Base-by-base conservation (phyloP, 2,113 vertebrate genomes). In the Actenoides lindsayi region DNA sequence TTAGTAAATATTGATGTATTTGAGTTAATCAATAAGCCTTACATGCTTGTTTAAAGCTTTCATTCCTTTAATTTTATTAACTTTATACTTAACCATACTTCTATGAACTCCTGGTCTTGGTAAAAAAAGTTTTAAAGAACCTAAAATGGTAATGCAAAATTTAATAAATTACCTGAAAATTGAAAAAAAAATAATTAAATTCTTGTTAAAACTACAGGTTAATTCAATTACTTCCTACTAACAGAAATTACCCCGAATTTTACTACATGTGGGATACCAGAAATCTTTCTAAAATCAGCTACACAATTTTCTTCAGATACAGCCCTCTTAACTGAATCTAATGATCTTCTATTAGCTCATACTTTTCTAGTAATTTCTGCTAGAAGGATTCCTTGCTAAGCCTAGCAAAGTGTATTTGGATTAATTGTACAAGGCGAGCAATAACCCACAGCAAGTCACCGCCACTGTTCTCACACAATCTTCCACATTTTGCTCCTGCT, bases 41-140 rank as follows among this genome's bases (percentile, higher is more conserved):
- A 97, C 98, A 98, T 98, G 98, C 98, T 96, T 97, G 95, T 97
- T 98, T 98, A 98, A 97, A 96, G 92, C 59, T 88, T 96, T 95
- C 97, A 94, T 95, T 96, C 95, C 96, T 91, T 71, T 92, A 96
- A 97, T 97, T 97, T 97, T 93, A 83, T 69, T 81, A 94, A 91
- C 79, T 95, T 97, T 90, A 98, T 98, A 98, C 98, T 98, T 98
- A 98, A 96, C 98, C 97, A 96, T 95, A 96, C 70, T 60, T 96
- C 97, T 98, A 98, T 69, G 98, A 95, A 96, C 94, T 97, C 96
- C 97, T 91, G 98, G 97, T 97, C 98, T 98, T 69, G 95, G 92
- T 96, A 92, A 65, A 96, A 98, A 98, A 97, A 97, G 95, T 97
- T 97, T 98, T 96, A 95, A 97, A 94, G 97, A 95, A 98, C 98